Percentiles rank a stretch among this genome's conserved stretches.
These are phyloP conservation scores for Muscicapa adusta DNA, from an alignment of 2,113 vertebrate species.

Conservation along the genomic window DNA sequence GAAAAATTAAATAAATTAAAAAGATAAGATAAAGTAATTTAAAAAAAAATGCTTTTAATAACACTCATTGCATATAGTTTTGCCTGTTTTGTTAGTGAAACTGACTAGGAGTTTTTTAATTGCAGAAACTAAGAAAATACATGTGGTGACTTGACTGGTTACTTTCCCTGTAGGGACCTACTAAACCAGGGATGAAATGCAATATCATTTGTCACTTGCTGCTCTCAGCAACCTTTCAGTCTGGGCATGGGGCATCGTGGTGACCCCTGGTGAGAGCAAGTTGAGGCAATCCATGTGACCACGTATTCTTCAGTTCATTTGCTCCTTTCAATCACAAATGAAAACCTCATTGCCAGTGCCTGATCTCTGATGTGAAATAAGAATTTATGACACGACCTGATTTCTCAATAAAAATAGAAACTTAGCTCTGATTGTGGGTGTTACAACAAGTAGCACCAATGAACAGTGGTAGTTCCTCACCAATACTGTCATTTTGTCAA, in stretches of 20 bases:
- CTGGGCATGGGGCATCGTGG: not conserved
- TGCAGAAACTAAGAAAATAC: not conserved
- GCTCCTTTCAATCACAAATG: not conserved
- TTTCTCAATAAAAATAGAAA: not conserved
- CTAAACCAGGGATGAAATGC: not conserved
- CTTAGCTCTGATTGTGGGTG: not conserved
- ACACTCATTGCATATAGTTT: not conserved
- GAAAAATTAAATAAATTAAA: no score
- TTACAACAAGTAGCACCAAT: not conserved
- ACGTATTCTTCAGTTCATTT: not conserved
- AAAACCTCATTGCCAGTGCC: not conserved
- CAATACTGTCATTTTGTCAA: not conserved
- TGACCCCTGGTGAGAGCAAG: not conserved
- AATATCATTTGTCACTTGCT: not conserved
- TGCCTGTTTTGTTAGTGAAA: not conserved
- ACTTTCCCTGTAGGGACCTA: not conserved
- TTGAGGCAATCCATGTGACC: not conserved
- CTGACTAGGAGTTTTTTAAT: not conserved
- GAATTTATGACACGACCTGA: rapidly evolving
- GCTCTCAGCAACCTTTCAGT: not conserved
- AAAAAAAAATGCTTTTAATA: not conserved
- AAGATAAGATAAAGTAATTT: no score
- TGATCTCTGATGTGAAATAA: not conserved
- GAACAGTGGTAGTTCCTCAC: not conserved
- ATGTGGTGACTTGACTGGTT: not conserved